phyloP scores from a whole-genome alignment of 2,113 vertebrate genomes.

The Chaetodon trifascialis region DNA sequence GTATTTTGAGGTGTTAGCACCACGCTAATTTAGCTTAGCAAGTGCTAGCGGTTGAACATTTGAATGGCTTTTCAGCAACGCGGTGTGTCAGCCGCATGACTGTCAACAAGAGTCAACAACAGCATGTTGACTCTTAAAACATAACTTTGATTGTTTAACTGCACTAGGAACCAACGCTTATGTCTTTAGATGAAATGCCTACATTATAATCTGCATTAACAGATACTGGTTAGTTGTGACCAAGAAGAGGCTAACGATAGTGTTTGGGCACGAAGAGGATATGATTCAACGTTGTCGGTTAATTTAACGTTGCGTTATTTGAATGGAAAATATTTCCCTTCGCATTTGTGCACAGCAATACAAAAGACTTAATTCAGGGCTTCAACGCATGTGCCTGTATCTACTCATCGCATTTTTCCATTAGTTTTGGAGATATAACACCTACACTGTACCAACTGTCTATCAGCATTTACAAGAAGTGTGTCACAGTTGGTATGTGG shows the following conservation, averaged over 20 bases:
- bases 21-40: slow-evolving; percentile 75
- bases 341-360: not conserved
- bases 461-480: not conserved
- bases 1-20: slow-evolving; percentile 11
- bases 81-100: slow-evolving; percentile 56
- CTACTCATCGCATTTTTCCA: not conserved
- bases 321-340: not conserved
- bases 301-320: too few relatives aligned
- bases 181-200: not conserved
- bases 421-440: not conserved
- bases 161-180: rapidly evolving
- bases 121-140: not conserved
- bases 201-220: too few relatives aligned
- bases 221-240: not conserved
- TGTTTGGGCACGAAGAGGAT: not conserved
- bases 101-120: slow-evolving; percentile 51
- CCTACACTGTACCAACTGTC: not conserved
- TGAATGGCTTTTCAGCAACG: slow-evolving; percentile 62
- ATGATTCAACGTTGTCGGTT: not conserved
- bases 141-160: not conserved
- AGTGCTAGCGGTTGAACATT: slow-evolving; percentile 54
- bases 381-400: not conserved
- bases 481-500: not conserved
- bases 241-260: not conserved
- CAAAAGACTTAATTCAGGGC: not conserved